Percentiles rank a stretch among this genome's conserved stretches.
Conservation (phyloP, 2,113 vertebrate genomes). For the Halichoerus grypus region DNA sequence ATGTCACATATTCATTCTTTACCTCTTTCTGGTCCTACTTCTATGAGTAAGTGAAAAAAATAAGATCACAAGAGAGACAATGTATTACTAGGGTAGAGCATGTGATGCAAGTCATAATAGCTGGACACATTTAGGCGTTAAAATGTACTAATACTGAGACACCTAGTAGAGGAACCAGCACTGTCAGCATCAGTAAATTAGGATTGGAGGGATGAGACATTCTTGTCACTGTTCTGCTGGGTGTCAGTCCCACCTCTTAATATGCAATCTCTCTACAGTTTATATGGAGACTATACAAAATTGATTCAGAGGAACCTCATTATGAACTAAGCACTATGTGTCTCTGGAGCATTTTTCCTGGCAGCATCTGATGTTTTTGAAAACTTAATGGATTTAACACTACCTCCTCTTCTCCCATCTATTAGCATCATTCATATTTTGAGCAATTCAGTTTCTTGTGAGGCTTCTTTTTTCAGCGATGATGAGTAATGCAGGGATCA, state of each 20-base stretch:
- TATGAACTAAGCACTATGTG: conserved; percentile 62
- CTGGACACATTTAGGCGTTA: neutral
- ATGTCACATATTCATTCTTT: neutral
- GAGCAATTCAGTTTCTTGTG: conserved; percentile 79
- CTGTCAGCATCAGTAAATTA: conserved; percentile 33
- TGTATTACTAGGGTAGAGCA: neutral
- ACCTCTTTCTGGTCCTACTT: neutral
- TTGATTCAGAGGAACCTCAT: conserved; percentile 75
- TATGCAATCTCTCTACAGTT: conserved; percentile 55
- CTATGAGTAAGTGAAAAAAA: neutral
- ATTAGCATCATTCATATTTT: conserved; percentile 82
- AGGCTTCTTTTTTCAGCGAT: conserved; percentile 71
- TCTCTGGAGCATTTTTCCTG: conserved; percentile 79
- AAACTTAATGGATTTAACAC: conserved; percentile 81
- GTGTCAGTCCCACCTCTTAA: conserved; percentile 54
- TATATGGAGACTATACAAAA: conserved; percentile 68
- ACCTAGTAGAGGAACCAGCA: neutral
- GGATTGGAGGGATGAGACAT: conserved; percentile 9
- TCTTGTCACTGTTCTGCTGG: conserved; percentile 1
- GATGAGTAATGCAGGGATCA: conserved; percentile 77
- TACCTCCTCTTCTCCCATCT: conserved; percentile 68
- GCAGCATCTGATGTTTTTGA: conserved; percentile 77
- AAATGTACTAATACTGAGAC: neutral
- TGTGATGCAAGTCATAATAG: neutral
- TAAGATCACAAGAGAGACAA: neutral